Percentiles rank a stretch among this genome's conserved stretches.
Conservation (phyloP, 2,113 vertebrate genomes). For the Bubo blakistoni region DNA sequence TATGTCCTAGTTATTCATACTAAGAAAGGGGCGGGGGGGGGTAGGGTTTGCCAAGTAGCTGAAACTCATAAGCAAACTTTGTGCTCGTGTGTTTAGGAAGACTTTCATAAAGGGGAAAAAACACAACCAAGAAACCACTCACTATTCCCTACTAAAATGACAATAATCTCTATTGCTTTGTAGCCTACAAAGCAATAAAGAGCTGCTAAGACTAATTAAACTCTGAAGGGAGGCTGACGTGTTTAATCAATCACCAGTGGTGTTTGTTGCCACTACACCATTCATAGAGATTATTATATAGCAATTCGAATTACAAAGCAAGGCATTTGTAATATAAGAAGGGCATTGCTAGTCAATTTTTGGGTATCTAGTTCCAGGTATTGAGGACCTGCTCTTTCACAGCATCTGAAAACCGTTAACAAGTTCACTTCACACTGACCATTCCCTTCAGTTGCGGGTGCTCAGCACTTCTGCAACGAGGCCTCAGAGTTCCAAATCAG, state of each 20-base stretch:
- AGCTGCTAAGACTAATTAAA: slow-evolving; percentile 52
- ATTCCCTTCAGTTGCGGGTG: background rate
- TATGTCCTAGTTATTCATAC: background rate
- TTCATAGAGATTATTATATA: background rate
- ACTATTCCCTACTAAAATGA: background rate
- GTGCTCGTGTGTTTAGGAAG: background rate
- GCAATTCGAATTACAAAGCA: background rate
- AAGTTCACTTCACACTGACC: background rate
- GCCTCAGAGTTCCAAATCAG: background rate
- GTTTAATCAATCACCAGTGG: slow-evolving; percentile 45
- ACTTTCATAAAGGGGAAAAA: background rate
- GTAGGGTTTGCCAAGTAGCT: background rate
- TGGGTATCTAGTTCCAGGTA: background rate
- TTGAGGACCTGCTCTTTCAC: background rate
- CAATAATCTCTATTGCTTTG: slow-evolving; percentile 20
- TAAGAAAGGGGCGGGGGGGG: background rate
- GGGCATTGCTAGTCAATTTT: background rate
- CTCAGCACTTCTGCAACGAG: background rate
- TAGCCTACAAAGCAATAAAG: slow-evolving; percentile 9
- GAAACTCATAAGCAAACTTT: background rate
- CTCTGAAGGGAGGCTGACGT: slow-evolving; percentile 4
- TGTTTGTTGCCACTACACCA: background rate
- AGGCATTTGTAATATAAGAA: background rate
- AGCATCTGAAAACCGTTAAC: background rate
- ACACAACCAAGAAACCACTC: background rate